Conservation (phyloP, 2,113 vertebrate species). For the Macrotus californicus region DNA sequence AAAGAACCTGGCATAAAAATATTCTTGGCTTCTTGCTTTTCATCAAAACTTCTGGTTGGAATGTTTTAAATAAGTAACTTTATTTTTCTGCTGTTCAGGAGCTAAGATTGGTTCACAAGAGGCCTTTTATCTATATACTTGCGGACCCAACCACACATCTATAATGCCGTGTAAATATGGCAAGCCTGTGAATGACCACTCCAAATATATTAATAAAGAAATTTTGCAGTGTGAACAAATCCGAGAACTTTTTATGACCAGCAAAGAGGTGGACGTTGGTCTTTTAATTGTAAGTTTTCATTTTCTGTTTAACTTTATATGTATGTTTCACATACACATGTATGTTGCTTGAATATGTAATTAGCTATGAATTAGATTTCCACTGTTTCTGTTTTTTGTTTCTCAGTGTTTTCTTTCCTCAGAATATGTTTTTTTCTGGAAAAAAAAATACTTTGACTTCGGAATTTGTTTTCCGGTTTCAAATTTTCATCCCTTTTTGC, state of each 20-base stretch:
- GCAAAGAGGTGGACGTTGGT: constrained; percentile 86
- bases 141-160: constrained; percentile 93
- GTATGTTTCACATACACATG: background rate
- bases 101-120: constrained; percentile 90
- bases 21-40: background rate
- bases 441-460: background rate
- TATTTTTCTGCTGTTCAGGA: constrained; percentile 79
- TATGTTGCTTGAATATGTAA: constrained; percentile 5
- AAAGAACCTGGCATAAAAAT: background rate
- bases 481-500: background rate
- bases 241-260: constrained; percentile 90
- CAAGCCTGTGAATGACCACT: constrained; percentile 81
- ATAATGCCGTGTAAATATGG: constrained; percentile 98
- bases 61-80: constrained; percentile 25
- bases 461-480: constrained; percentile 10
- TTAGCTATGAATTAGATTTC: background rate
- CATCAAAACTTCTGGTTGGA: constrained; percentile 6
- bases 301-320: constrained; percentile 1
- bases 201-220: constrained; percentile 92
- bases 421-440: background rate
- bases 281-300: constrained; percentile 88
- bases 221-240: constrained; percentile 89
- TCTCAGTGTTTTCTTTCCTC: background rate
- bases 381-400: constrained; percentile 11
- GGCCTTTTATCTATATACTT: constrained; percentile 91